A percentile compares a stretch with the other conserved stretches of the same genome.
Evolutionary conservation across 2,888 invertebrate species (phyloP).

Genomic region (Pristionchus japonicus): DNA sequence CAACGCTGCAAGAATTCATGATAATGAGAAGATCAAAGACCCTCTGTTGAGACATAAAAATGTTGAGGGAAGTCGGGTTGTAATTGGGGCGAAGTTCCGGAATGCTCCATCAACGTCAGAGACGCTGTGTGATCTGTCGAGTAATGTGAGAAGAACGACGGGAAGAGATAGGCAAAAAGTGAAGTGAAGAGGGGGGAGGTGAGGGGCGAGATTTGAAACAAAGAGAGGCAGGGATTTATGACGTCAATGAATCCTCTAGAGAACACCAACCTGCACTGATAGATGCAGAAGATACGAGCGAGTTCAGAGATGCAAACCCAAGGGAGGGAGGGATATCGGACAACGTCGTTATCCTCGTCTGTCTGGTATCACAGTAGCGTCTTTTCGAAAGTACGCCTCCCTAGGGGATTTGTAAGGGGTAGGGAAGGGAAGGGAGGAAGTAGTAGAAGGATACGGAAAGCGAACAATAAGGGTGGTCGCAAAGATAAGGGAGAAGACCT

Average conservation of each 20-base stretch:
- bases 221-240: neutral
- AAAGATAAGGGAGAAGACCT: neutral
- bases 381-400: neutral
- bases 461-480: neutral
- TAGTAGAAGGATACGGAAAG: neutral
- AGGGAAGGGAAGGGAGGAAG: neutral
- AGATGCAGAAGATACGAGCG: neutral
- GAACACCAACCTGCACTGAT: slow-evolving; percentile 9
- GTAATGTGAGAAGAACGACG: slow-evolving; percentile 38
- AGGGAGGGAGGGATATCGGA: neutral
- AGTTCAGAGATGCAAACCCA: neutral
- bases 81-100: too few species aligned
- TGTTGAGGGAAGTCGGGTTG: too few species aligned
- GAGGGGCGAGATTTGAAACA: slow-evolving; percentile 2
- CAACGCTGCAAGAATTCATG: too few species aligned
- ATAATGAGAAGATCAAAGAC: too few species aligned
- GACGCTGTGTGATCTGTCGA: slow-evolving; percentile 10
- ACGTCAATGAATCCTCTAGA: slow-evolving; percentile 29
- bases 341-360: neutral
- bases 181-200: slow-evolving; percentile 24
- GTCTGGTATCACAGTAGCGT: neutral
- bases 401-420: neutral
- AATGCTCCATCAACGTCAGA: neutral
- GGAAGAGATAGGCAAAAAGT: slow-evolving; percentile 18
- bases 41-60: too few species aligned